phyloP scores from a whole-genome alignment of 2,797 vertebrate species.

The Enteromius argenteus region DNA sequence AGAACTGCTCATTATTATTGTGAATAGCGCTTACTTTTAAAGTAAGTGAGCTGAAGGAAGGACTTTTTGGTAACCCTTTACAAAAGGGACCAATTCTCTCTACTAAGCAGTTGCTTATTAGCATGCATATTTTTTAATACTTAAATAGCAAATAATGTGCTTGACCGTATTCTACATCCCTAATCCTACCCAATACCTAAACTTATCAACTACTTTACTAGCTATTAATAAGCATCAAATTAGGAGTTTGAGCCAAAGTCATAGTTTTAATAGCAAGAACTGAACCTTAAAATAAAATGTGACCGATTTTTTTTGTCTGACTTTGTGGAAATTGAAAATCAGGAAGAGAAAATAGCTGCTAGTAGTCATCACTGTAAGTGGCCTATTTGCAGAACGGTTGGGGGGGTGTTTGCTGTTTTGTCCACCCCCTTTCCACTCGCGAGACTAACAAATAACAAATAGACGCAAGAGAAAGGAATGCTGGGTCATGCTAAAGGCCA shows the following conservation, averaged over 20 bases:
- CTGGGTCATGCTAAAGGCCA: conserved; percentile 44
- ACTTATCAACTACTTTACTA: too few relatives aligned
- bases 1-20: not conserved
- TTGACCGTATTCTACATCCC: too few relatives aligned
- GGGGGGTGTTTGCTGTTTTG: conserved; percentile 22
- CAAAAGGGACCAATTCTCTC: too few relatives aligned
- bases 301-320: not conserved
- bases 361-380: conserved; percentile 28
- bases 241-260: too few relatives aligned
- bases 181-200: too few relatives aligned
- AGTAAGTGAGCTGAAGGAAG: not conserved
- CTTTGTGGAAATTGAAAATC: conserved; percentile 16
- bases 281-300: too few relatives aligned
- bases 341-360: conserved; percentile 25
- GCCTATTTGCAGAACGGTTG: conserved; percentile 18
- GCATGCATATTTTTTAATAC: too few relatives aligned
- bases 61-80: not conserved
- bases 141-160: too few relatives aligned
- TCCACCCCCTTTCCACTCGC: not conserved
- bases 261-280: too few relatives aligned
- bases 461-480: conserved; percentile 40
- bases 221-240: too few relatives aligned
- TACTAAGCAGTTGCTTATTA: too few relatives aligned
- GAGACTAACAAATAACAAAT: conserved; percentile 50
- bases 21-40: not conserved